A percentile compares a stretch with the other conserved stretches of the same genome.
Conservation (phyloP, 2,888 invertebrate genomes). For the Nephrotoma appendiculata region DNA sequence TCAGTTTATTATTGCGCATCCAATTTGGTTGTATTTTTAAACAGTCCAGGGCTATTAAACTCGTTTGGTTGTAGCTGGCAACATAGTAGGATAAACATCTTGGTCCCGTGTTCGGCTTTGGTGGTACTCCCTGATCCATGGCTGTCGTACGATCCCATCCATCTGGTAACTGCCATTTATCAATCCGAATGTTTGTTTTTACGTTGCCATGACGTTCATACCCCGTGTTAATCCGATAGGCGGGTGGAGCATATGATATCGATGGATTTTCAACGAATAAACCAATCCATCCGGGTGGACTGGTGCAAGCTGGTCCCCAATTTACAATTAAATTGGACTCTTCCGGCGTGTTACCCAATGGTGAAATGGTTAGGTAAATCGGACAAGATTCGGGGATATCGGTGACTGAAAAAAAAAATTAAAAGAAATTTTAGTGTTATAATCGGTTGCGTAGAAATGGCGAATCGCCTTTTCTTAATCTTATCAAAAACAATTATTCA, state of each 20-base stretch:
- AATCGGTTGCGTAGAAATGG: not conserved
- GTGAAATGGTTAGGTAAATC: slow-evolving; percentile 25
- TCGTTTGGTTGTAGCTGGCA: slow-evolving; percentile 45
- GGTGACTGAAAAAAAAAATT: not conserved
- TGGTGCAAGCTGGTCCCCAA: slow-evolving; percentile 28
- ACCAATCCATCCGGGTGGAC: slow-evolving; percentile 27
- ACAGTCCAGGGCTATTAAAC: slow-evolving; percentile 48
- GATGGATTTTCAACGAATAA: slow-evolving; percentile 28
- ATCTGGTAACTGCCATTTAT: slow-evolving; percentile 40
- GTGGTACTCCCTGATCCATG: slow-evolving; percentile 10
- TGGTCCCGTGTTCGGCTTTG: slow-evolving; percentile 27
- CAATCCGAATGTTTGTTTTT: slow-evolving; percentile 38
- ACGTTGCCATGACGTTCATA: slow-evolving; percentile 1
- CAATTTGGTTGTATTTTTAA: slow-evolving; percentile 70
- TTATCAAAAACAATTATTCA: not conserved
- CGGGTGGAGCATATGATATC: slow-evolving; percentile 20
- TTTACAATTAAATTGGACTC: slow-evolving; percentile 25
- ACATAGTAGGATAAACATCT: slow-evolving; percentile 59
- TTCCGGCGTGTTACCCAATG: slow-evolving; percentile 21
- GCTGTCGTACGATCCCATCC: slow-evolving; percentile 37
- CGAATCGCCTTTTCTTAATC: not conserved
- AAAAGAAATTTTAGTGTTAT: not conserved
- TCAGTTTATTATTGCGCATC: slow-evolving; percentile 48
- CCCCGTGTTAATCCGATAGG: slow-evolving; percentile 19
- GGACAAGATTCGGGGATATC: slow-evolving; percentile 18